A percentile compares a stretch with the other conserved stretches of the same genome.
Evolutionary conservation across 2,113 vertebrate species (phyloP).

Genomic region (Labeo catla): DNA sequence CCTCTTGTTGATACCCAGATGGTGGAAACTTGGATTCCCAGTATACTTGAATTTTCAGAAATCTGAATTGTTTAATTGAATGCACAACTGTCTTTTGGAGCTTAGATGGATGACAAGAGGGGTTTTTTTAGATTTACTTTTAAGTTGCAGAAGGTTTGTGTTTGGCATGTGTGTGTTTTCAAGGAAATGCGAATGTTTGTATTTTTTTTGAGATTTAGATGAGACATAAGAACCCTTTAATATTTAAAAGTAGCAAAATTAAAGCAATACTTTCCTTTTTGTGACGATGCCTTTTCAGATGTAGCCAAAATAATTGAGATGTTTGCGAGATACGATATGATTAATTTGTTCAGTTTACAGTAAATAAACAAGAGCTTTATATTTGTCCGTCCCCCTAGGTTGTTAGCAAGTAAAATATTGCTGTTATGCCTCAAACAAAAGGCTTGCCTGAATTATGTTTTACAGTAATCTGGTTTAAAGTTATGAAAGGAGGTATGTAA

Average conservation of each 20-base stretch:
- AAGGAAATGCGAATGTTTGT: background rate
- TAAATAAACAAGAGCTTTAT: constrained; percentile 29
- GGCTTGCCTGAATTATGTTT: constrained; percentile 9
- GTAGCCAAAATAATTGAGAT: background rate
- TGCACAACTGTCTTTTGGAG: background rate
- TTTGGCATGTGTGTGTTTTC: constrained; percentile 13
- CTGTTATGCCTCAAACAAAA: constrained; percentile 27
- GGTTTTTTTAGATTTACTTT: background rate
- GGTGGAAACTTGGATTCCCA: background rate
- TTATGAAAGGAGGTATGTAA: background rate
- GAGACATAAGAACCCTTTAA: background rate
- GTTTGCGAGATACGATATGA: constrained; percentile 30
- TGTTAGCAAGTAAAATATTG: constrained; percentile 22
- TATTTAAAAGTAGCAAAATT: constrained; percentile 16
- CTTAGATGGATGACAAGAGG: background rate
- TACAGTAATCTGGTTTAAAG: constrained; percentile 1
- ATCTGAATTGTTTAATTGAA: background rate
- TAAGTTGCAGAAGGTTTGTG: constrained; percentile 2
- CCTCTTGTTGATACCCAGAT: background rate
- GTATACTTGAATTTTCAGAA: constrained; percentile 15
- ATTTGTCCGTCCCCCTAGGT: constrained; percentile 34
- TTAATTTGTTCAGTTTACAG: constrained; percentile 5
- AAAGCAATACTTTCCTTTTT: constrained; percentile 45
- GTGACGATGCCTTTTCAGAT: constrained; percentile 17
- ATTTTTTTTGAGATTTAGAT: background rate